phyloP scores from a whole-genome alignment of 2,797 vertebrate genomes.

The Chrysocyon brachyurus region DNA sequence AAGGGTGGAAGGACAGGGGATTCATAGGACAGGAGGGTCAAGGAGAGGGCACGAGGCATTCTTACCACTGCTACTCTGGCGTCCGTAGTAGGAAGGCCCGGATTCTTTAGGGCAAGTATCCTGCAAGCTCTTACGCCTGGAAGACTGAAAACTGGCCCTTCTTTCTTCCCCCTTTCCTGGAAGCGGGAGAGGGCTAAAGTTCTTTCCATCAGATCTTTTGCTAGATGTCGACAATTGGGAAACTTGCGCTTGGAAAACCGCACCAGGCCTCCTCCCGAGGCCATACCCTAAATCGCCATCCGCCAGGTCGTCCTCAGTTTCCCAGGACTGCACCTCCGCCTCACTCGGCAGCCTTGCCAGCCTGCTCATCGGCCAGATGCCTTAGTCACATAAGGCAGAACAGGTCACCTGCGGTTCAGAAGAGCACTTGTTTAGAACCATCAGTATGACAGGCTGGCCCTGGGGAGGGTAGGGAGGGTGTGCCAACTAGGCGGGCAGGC shows the following conservation, averaged over 20 bases:
- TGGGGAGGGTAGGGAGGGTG: too few species aligned
- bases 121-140: constrained; percentile 23
- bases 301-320: constrained; percentile 91
- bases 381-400: background rate
- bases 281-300: constrained; percentile 95
- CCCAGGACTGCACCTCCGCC: constrained; percentile 62
- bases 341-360: background rate
- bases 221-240: constrained; percentile 45
- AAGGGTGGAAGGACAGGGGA: background rate
- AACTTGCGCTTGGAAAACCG: constrained; percentile 79
- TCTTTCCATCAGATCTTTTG: constrained; percentile 79
- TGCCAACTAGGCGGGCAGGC: too few species aligned
- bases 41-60: background rate
- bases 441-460: background rate
- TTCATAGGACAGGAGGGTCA: background rate
- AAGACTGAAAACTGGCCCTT: constrained; percentile 8
- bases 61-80: constrained; percentile 85
- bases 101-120: background rate
- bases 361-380: constrained; percentile 48
- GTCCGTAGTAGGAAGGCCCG: background rate
- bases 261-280: constrained; percentile 86
- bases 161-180: constrained; percentile 74
- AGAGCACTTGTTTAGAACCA: background rate
- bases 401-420: background rate
- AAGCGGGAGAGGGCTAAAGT: background rate